phyloP scores from a whole-genome alignment of 2,888 invertebrate species.

The Phymatocera aterrima region DNA sequence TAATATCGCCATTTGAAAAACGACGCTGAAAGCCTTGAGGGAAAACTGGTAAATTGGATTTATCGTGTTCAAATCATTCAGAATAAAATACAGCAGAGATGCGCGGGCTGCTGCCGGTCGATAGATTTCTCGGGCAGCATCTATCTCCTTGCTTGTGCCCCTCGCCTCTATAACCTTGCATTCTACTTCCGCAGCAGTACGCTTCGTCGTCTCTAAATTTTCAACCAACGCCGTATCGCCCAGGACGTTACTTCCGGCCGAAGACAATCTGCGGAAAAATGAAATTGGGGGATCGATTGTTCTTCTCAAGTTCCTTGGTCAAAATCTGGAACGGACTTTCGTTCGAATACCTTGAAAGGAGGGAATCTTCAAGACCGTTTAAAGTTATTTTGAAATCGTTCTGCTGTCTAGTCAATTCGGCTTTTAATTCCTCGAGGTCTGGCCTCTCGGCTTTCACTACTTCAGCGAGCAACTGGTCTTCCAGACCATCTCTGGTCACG shows the following conservation, averaged over 20 bases:
- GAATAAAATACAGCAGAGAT: conserved; percentile 94
- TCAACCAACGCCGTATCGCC: conserved; percentile 97
- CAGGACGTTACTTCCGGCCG: conserved; percentile 94
- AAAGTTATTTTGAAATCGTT: conserved; percentile 97
- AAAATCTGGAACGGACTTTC: conserved; percentile 74
- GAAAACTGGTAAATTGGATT: conserved; percentile 99
- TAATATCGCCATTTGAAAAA: conserved; percentile 96
- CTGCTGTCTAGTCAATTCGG: conserved; percentile 96
- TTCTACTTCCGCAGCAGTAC: conserved; percentile 97
- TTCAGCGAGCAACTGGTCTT: conserved; percentile 96
- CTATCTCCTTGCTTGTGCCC: conserved; percentile 93
- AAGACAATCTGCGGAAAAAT: conserved; percentile 80
- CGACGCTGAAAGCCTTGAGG: conserved; percentile 97
- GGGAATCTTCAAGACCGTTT: conserved; percentile 94
- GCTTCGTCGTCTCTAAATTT: conserved; percentile 96
- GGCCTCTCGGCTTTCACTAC: conserved; percentile 98
- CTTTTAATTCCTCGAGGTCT: conserved; percentile 95
- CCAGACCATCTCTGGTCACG: conserved; percentile 95
- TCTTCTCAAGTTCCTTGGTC: background rate
- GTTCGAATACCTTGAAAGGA: conserved; percentile 88
- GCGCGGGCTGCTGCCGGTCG: conserved; percentile 94
- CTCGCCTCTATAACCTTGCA: conserved; percentile 95
- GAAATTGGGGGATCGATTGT: background rate
- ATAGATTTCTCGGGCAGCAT: conserved; percentile 92
- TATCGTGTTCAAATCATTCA: conserved; percentile 96